Conservation (phyloP, 2,888 invertebrate species). For the Hypomecis punctinalis region DNA sequence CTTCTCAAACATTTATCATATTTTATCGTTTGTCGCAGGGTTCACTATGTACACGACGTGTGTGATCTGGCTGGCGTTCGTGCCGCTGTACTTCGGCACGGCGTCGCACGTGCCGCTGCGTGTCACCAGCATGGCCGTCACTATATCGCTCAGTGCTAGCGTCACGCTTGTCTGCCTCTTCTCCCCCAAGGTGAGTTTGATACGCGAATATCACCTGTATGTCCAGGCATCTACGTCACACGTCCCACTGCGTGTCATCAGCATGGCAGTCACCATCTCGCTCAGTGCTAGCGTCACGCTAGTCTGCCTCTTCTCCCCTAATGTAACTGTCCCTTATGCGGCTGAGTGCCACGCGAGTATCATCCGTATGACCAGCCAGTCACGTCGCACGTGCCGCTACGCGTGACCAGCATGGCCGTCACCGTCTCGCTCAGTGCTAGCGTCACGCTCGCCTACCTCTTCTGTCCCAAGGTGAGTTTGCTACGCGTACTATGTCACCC, state of each 20-base stretch:
- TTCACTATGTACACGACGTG: constrained; percentile 99
- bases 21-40: constrained; percentile 78
- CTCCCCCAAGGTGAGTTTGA: constrained; percentile 92
- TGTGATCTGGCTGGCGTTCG: constrained; percentile 99
- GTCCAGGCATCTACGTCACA: neutral
- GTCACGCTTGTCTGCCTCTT: constrained; percentile 97
- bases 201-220: constrained; percentile 11
- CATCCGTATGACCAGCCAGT: no score
- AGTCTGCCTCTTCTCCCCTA: constrained; percentile 96
- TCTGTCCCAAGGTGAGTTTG: constrained; percentile 93
- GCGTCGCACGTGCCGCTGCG: constrained; percentile 96
- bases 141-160: constrained; percentile 96
- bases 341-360: constrained; percentile 96
- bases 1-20: neutral
- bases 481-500: no score
- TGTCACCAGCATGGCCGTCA: constrained; percentile 97
- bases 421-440: constrained; percentile 97
- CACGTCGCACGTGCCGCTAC: no score
- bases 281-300: constrained; percentile 97
- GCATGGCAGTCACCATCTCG: constrained; percentile 98
- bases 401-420: constrained; percentile 98
- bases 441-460: constrained; percentile 96
- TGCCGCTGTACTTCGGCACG: constrained; percentile 98
- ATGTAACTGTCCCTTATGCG: constrained; percentile 96
- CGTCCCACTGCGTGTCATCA: neutral